Base-by-base conservation (phyloP, 2,113 vertebrate genomes). In the Passerina amoena region DNA sequence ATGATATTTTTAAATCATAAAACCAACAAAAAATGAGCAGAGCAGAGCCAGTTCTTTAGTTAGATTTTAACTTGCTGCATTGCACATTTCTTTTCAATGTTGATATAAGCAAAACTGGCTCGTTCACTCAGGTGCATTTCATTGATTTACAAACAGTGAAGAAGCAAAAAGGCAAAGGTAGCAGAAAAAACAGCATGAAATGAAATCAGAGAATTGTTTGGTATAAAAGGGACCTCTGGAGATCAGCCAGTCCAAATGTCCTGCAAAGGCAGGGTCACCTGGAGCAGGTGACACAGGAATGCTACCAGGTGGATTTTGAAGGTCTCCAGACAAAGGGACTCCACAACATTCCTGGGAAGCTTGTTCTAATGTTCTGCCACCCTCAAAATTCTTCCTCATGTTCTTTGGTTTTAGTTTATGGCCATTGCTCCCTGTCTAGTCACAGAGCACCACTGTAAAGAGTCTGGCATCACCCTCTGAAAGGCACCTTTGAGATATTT, bases 271-370 rank as follows among this genome's bases (percentile, higher is more conserved):
- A 75, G 50, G 13, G 21, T 88, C 37, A 56, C 50, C 21, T 50
- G 2, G 1, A 60, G 6, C 68, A 38, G 19, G 27, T 88, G n/a
- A 14, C 23, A 10, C 9, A 53, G 23, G 18, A 69, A 38, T 0
- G 0, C 0, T 0, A 11, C 15, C 28, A 24, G 16, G 20, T 45
- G 13, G 28, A 7, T n/a, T 82, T 45, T 51, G 15, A 66, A 45
- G 1, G 12, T 88, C 12, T 44, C 12, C 37, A 57, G 22, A 51
- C 6, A 82, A 1, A 5, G 27, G 37, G 5, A 3, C 4, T 20
- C 22, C 51, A 38, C 0, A 0, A 42, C 0, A 0, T 56, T 11
- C 21, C 6, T 19, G 20, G 12, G 1, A 3, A 51, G 12, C 33
- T 16, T 47, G 9, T 68, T 18, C 45, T 38, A 30, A 24, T 45